Conservation (phyloP, 2,113 vertebrate species). For the Eclectus roratus region DNA sequence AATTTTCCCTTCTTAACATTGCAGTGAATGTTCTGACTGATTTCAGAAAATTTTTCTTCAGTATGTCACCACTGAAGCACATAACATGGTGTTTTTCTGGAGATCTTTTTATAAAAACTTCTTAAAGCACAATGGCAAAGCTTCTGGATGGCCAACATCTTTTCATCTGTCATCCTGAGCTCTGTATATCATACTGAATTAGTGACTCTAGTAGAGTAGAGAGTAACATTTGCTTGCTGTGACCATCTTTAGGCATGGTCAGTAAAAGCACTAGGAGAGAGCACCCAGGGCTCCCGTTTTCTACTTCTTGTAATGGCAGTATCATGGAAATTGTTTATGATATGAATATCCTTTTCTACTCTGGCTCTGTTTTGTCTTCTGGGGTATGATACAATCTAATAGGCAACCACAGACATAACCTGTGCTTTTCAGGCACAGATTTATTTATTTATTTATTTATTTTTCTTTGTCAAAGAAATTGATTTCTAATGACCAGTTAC, state of each 20-base stretch:
- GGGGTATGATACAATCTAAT: background rate
- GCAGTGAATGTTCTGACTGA: background rate
- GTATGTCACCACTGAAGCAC: accelerated
- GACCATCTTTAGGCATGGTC: background rate
- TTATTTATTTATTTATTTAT: background rate
- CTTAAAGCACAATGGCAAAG: background rate
- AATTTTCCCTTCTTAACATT: background rate
- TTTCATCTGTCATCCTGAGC: background rate
- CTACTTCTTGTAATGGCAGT: background rate
- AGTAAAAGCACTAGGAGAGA: background rate
- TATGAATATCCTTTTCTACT: background rate
- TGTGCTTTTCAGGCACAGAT: background rate
- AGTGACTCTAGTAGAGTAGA: background rate
- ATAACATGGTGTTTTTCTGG: background rate
- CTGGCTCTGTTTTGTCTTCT: background rate
- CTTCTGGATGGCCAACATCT: background rate
- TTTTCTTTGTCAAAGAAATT: background rate
- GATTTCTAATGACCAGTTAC: background rate
- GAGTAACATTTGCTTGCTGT: background rate
- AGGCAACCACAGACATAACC: background rate
- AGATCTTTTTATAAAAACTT: background rate
- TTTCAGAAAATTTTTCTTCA: background rate
- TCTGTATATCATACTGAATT: background rate
- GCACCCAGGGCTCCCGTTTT: background rate
- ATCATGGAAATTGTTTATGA: background rate